Percentiles rank a stretch among this genome's conserved stretches.
phyloP scores from a whole-genome alignment of 2,797 vertebrate species.

The Serranus cabrilla region DNA sequence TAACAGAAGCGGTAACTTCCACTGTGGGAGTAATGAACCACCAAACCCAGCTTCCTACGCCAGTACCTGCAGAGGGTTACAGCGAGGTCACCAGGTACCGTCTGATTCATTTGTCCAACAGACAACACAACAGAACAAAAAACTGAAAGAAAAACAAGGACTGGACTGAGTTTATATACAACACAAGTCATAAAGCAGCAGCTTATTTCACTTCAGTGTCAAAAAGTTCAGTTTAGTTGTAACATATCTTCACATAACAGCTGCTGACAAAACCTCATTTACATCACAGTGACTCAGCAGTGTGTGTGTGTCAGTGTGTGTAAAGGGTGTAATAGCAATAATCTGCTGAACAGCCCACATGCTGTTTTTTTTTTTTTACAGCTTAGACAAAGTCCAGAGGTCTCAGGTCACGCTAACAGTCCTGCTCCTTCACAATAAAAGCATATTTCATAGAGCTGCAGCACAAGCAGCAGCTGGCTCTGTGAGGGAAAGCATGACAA shows the following conservation, averaged over 20 bases:
- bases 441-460: neutral
- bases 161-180: too few relatives aligned
- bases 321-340: neutral
- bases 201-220: too few relatives aligned
- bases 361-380: slow-evolving; percentile 18
- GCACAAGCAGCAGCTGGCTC: too few relatives aligned
- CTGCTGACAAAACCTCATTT: slow-evolving; percentile 2
- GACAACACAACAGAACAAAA: too few relatives aligned
- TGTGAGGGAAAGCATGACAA: too few relatives aligned
- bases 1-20: slow-evolving; percentile 94
- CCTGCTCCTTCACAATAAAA: slow-evolving; percentile 27
- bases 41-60: slow-evolving; percentile 90
- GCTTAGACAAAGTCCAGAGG: slow-evolving; percentile 39
- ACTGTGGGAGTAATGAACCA: slow-evolving; percentile 82
- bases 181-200: too few relatives aligned
- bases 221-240: too few relatives aligned
- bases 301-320: neutral
- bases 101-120: too few relatives aligned
- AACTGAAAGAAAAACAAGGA: too few relatives aligned
- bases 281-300: slow-evolving; percentile 38
- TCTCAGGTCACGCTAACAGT: neutral
- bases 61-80: slow-evolving; percentile 86
- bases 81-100: too few relatives aligned
- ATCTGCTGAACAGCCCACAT: neutral
- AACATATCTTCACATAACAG: neutral